Conservation (phyloP, 2,797 vertebrate species). For the Trachurus trachurus region DNA sequence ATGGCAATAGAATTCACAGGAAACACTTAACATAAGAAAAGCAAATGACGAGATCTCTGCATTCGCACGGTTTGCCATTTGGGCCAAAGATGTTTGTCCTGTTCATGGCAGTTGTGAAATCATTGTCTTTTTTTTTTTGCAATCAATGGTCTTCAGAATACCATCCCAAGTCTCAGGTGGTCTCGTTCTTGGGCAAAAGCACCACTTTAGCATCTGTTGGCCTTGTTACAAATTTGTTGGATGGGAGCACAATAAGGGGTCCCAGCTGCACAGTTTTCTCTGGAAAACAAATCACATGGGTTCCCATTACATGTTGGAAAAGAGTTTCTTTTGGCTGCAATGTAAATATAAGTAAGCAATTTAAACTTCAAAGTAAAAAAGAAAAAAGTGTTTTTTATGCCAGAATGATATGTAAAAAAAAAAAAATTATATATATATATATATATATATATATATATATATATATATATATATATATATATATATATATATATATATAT, state of each 20-base stretch:
- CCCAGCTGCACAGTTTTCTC: conserved; percentile 64
- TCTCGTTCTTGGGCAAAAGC: conserved; percentile 11
- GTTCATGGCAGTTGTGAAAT: not conserved
- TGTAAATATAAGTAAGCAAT: not conserved
- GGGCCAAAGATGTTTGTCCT: not conserved
- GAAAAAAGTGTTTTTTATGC: not conserved
- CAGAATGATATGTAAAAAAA: no score
- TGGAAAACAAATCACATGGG: conserved; percentile 47
- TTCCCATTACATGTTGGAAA: not conserved
- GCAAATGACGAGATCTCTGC: not conserved
- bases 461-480: no score
- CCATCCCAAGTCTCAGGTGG: not conserved
- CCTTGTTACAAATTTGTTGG: not conserved
- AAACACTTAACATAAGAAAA: not conserved
- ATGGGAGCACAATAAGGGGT: conserved; percentile 68
- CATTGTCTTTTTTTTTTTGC: no score
- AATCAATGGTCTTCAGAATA: not conserved
- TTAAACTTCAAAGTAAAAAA: not conserved
- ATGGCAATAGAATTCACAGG: not conserved
- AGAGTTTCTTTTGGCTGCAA: not conserved
- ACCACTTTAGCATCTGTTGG: not conserved
- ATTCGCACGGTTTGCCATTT: not conserved
- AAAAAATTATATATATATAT: no score
- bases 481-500: no score
- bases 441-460: no score